Base-by-base conservation (phyloP, 2,113 vertebrate species). In the Larimichthys polyactis region DNA sequence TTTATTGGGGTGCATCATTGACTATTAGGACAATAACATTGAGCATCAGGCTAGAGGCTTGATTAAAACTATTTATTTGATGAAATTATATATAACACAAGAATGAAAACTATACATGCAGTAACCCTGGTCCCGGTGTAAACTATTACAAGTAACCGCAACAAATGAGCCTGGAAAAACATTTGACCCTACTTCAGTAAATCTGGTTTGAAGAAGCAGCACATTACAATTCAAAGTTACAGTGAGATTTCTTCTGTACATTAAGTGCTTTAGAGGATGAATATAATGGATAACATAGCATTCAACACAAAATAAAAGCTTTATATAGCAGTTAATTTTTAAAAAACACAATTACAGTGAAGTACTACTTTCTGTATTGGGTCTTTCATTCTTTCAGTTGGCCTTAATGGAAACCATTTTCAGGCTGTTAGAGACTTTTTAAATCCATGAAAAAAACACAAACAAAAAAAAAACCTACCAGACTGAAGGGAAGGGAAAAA, bases 51-150 rank as follows among this genome's bases (percentile, higher is more conserved):
- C 15, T 27, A 19, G 2, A 57, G 36, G 19, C 6, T 58, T 69
- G 63, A 73, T 63, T 3, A 73, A 73, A 55, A 69, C 67, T 4
- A 48, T 85, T 81, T 85, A 81, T 72, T 79, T 57, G 60, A 54
- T 60, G 67, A 15, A 32, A 55, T 68, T 29, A 65, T n/a, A 24
- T 43, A 69, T 44, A 58, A 70, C 24, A 22, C 17, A 57, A 36
- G 19, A 60, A 74, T 69, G 11, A 65, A 68, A 60, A 75, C 19
- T 54, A 19, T n/a, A 72, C 62, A 57, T 68, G 24, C 72, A 75
- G 49, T 84, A 70, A 76, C 57, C n/a, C 36, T 79, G 73, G 71
- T 79, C 69, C 77, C 69, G 51, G n/a, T 70, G 59, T 55, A 68
- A 86, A 84, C 58, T 72, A 60, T 4, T 74, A 52, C 7, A 73